Base-by-base conservation (phyloP, 2,113 vertebrate species). In the Pungitius pungitius region DNA sequence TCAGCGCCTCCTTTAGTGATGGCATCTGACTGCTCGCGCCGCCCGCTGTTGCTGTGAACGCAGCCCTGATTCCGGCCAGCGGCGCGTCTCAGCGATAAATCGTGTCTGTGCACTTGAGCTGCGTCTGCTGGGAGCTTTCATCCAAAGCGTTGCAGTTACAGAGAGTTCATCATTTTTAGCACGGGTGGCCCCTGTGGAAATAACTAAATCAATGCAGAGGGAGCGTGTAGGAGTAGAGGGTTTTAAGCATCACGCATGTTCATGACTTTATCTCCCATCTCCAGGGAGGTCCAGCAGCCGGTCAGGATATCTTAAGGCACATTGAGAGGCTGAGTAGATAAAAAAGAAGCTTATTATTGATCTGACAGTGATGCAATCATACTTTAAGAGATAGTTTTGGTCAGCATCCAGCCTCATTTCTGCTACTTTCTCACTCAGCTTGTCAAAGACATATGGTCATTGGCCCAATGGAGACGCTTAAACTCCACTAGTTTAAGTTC, bases 151-250 rank as follows among this genome's bases (percentile, higher is more conserved):
- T 43, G 33, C 18, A 17, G 17, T 22, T 60, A 65, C 24, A 58
- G 37, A 61, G 17, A 52, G 40, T 35, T 1, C 0, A 10, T 2
- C 73, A 82, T 85, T 80, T 77, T 80, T 74, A 63, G 75, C 47
- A n/a, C 0, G 10, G 60, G 40, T 2, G 30, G 35, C 15, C 52
- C 35, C 63, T 5, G 22, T 51, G 77, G 52, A 60, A 73, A 58
- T 65, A 55, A 78, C 13, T 49, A n/a, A 80, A 26, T 33, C 18
- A 33, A 58, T 30, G 15, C 56, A 73, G 51, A 33, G 35, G 11
- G 10, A 49, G 49, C 22, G n/a, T 52, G 49, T 52, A 42, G 37
- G 62, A 7, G 12, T 56, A 65, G 37, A 66, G 37, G 35, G 49
- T 26, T 52, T n/a, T 42, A 68, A 67, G 58, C 22, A 70, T 58